phyloP scores from a whole-genome alignment of 2,113 vertebrate genomes.

The Anser brachyrhynchus region DNA sequence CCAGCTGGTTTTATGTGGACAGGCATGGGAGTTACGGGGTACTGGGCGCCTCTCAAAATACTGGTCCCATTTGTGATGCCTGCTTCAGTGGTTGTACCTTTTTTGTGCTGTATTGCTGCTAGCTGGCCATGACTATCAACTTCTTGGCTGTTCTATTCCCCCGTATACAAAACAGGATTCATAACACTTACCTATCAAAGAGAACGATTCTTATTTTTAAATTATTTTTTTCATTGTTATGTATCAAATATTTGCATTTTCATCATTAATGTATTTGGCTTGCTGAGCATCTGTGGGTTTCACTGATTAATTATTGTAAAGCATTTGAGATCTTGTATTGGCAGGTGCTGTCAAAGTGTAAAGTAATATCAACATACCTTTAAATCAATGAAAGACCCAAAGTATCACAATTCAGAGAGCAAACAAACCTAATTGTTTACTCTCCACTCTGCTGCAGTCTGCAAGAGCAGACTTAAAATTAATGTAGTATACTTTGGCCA shows the following conservation, averaged over 20 bases:
- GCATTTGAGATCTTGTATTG: background rate
- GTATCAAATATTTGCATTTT: background rate
- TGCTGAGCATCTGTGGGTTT: background rate
- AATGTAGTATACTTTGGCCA: constrained; percentile 30
- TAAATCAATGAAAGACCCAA: background rate
- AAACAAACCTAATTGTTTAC: constrained; percentile 43
- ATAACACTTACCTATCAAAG: background rate
- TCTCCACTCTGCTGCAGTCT: constrained; percentile 15
- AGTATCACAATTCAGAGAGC: constrained; percentile 16
- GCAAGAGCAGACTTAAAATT: constrained; percentile 43
- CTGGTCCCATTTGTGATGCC: background rate
- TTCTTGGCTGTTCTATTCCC: background rate
- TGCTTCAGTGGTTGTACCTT: background rate
- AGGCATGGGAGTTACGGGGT: background rate
- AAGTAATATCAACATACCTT: background rate
- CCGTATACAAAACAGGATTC: background rate
- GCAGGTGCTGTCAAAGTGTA: background rate
- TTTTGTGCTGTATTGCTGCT: background rate
- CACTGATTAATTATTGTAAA: background rate
- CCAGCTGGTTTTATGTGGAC: background rate
- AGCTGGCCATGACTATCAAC: background rate
- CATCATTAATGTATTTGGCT: background rate
- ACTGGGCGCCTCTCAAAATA: background rate
- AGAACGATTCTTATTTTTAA: background rate
- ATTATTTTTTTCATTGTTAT: background rate